These are phyloP conservation scores for Microctenopoma steveboyesi DNA, from an alignment of 2,797 vertebrate species.

Conservation along the genomic window DNA sequence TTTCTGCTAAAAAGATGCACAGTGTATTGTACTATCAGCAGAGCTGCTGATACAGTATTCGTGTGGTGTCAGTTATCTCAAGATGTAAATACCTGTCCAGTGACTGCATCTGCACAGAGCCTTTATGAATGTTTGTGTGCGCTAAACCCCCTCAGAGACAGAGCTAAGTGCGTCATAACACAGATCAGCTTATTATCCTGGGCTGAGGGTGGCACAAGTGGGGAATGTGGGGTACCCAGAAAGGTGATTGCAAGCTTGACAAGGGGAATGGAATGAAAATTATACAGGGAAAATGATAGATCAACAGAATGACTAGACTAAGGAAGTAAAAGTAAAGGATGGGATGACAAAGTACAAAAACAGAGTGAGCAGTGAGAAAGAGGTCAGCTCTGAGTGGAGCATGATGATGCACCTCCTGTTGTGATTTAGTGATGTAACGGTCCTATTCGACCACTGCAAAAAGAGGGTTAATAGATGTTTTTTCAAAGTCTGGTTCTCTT, in stretches of 20 bases:
- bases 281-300: slow-evolving; percentile 31
- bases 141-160: slow-evolving; percentile 75
- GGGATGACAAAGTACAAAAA: slow-evolving; percentile 16
- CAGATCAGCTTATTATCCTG: slow-evolving; percentile 75
- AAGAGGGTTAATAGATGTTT: slow-evolving; percentile 18
- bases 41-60: slow-evolving; percentile 62
- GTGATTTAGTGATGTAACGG: slow-evolving; percentile 52
- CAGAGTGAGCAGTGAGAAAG: slow-evolving; percentile 28
- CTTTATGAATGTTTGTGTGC: slow-evolving; percentile 75
- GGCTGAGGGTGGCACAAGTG: slow-evolving; percentile 60
- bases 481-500: slow-evolving; percentile 35
- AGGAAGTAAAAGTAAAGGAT: slow-evolving; percentile 3
- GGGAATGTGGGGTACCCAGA: slow-evolving; percentile 51
- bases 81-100: slow-evolving; percentile 74
- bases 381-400: slow-evolving; percentile 45
- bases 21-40: slow-evolving; percentile 42
- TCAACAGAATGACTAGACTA: slow-evolving; percentile 13
- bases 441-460: slow-evolving; percentile 44
- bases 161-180: slow-evolving; percentile 76
- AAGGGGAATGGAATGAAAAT: slow-evolving; percentile 41
- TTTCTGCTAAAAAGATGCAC: slow-evolving; percentile 62
- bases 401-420: slow-evolving; percentile 30
- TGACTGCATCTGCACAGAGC: slow-evolving; percentile 59
- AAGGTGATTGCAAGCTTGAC: slow-evolving; percentile 58
- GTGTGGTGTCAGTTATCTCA: slow-evolving; percentile 72